Base-by-base conservation (phyloP, 2,113 vertebrate species). In the Dolichotis patagonum region DNA sequence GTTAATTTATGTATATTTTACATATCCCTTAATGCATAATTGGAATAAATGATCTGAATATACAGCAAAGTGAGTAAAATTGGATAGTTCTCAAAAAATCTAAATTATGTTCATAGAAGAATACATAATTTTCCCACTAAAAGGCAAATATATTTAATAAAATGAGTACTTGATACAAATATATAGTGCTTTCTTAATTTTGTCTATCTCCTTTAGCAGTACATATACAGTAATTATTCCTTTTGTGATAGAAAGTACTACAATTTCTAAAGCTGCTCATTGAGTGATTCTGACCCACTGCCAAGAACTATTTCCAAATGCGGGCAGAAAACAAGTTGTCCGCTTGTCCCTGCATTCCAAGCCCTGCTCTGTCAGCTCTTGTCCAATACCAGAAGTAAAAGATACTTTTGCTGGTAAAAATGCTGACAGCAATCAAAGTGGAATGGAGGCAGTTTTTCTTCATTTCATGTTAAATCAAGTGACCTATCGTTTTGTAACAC, bases 301-400 rank as follows among this genome's bases (percentile, higher is more conserved):
- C 96, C 96, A 98, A 90, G 88, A 95, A 94, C 96, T 97, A 96
- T 97, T 97, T 97, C 81, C 96, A 97, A 97, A 98, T 54, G 63
- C 95, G 96, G 95, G 95, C 88, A 96, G 90, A 95, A 65, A 97
- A 69, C 84, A 88, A 73, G 87, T 82, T 91, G 71, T 32, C 96
- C 94, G 81, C 69, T 93, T 60, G 92, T n/a, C 62, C 81, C 62
- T 90, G 87, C 63, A 56, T 88, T 90, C 75, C 96, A 94, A 97
- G 32, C 22, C 87, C 96, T 97, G 85, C 62, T 93, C 52, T 63
- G 19, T 92, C 60, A 97, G 73, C 93, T 96, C 63, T 97, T 95
- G 49, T 75, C 67, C 75, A 93, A 41, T 85, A 30, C 56, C 49
- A 92, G 28, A 83, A 14, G 7, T 69, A 95, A 87, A 96, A 96